Conservation (phyloP, 2,113 vertebrate genomes). For the Archocentrus centrarchus region DNA sequence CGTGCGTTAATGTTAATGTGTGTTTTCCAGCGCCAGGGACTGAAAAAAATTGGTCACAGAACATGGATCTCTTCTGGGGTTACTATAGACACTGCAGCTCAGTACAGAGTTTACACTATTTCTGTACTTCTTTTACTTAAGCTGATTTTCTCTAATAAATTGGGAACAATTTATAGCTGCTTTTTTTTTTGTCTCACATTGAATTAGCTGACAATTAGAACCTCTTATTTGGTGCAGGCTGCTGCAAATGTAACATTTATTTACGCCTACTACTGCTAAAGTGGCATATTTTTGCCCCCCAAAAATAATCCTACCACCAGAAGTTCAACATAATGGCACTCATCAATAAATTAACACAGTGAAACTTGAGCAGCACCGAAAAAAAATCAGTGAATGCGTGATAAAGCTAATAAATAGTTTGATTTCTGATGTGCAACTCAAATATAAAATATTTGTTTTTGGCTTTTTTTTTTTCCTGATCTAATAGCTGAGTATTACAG, state of each 20-base stretch:
- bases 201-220: constrained; percentile 16
- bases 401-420: not conserved
- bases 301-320: not conserved
- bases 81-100: not conserved
- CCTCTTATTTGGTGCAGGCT: constrained; percentile 1
- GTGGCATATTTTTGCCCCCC: too few relatives aligned
- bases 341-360: not conserved
- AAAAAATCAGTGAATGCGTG: not conserved
- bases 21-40: not conserved
- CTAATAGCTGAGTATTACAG: not conserved
- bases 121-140: constrained; percentile 1
- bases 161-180: not conserved
- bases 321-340: not conserved
- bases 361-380: not conserved
- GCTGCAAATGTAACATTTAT: not conserved
- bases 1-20: constrained; percentile 24
- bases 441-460: not conserved
- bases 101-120: constrained; percentile 4
- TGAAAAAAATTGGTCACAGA: not conserved
- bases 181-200: constrained; percentile 8
- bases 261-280: not conserved
- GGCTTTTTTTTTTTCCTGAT: not conserved
- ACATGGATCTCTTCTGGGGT: constrained; percentile 19
- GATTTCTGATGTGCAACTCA: not conserved
- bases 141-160: not conserved